Conservation (phyloP, 1,140 invertebrate species). For the Dufourea novaeangliae region DNA sequence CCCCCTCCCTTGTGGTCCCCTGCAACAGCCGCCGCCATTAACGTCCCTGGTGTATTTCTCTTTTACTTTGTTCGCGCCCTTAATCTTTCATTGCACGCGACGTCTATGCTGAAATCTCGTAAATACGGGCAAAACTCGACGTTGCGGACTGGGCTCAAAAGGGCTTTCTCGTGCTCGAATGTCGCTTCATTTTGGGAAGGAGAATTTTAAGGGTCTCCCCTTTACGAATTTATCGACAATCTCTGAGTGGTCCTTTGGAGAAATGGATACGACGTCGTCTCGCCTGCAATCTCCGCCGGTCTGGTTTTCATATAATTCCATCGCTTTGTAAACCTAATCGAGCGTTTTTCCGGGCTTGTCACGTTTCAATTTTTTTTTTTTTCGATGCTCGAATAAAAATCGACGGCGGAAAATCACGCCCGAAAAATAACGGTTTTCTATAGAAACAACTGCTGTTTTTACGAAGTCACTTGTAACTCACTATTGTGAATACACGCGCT, state of each 20-base stretch:
- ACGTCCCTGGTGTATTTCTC: slow-evolving; percentile 20
- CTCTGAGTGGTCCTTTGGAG: slow-evolving; percentile 3
- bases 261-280: neutral
- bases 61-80: slow-evolving; percentile 46
- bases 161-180: slow-evolving; percentile 20
- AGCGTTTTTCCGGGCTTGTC: too few species aligned
- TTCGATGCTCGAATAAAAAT: too few species aligned
- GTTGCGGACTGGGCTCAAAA: slow-evolving; percentile 15
- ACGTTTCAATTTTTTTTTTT: too few species aligned
- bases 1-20: neutral
- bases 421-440: too few species aligned
- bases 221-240: slow-evolving; percentile 23
- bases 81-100: slow-evolving; percentile 44
- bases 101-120: slow-evolving; percentile 43
- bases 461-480: too few species aligned
- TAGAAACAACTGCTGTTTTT: too few species aligned
- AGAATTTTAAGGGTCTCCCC: slow-evolving; percentile 20
- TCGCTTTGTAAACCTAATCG: neutral
- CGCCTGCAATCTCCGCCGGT: neutral
- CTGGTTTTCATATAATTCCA: neutral
- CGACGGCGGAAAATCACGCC: too few species aligned
- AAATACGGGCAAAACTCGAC: slow-evolving; percentile 38
- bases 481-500: too few species aligned
- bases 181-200: slow-evolving; percentile 24
- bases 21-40: neutral